phyloP scores from a whole-genome alignment of 2,797 vertebrate species.

The Novumbra hubbsi region DNA sequence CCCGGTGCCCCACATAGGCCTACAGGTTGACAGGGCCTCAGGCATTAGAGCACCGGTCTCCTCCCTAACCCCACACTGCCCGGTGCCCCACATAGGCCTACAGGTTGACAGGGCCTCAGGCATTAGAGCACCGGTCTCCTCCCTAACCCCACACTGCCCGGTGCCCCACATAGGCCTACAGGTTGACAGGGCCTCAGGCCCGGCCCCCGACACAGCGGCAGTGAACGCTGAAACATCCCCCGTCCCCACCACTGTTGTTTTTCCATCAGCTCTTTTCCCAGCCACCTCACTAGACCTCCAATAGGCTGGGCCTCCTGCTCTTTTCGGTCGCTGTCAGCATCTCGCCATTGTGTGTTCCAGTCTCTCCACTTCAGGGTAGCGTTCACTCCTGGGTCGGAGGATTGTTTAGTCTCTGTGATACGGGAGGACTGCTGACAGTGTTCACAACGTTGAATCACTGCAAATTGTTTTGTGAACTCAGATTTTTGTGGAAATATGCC shows the following conservation, averaged over 20 bases:
- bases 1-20: no score
- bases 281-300: neutral
- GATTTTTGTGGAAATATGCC: neutral
- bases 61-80: constrained; percentile 57
- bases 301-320: neutral
- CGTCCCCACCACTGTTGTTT: neutral
- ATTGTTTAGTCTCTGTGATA: neutral
- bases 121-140: constrained; percentile 50
- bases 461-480: neutral
- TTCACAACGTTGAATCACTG: neutral
- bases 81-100: no score
- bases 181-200: constrained; percentile 27
- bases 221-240: constrained; percentile 7
- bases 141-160: constrained; percentile 54
- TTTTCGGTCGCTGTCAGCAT: neutral
- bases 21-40: no score
- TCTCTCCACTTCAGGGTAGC: neutral
- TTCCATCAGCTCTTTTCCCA: neutral
- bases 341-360: neutral
- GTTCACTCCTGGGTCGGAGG: neutral
- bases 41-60: constrained; percentile 52
- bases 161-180: constrained; percentile 30
- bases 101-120: no score
- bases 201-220: neutral
- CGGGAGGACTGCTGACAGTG: neutral